Conservation (phyloP, 2,797 vertebrate genomes). For the Myotis myotis region DNA sequence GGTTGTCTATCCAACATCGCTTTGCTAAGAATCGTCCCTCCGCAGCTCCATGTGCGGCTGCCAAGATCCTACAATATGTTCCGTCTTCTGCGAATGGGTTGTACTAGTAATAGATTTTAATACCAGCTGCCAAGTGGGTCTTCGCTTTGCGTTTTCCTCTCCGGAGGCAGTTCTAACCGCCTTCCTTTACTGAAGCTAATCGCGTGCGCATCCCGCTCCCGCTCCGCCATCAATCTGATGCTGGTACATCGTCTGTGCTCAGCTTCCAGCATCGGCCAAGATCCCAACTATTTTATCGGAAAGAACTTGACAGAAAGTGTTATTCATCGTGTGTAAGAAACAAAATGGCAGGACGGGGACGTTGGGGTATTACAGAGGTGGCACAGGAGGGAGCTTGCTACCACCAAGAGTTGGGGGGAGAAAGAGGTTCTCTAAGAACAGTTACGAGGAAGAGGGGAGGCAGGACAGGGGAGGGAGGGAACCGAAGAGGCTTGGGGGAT, state of each 20-base stretch:
- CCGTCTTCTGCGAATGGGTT: background rate
- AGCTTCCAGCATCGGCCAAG: background rate
- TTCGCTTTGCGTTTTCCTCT: slow-evolving; percentile 13
- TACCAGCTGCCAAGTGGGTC: slow-evolving; percentile 41
- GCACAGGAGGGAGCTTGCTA: background rate
- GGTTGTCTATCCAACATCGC: background rate
- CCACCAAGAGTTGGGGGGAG: background rate
- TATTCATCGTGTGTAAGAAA: background rate
- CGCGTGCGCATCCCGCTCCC: background rate
- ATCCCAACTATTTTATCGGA: background rate
- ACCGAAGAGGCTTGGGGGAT: background rate
- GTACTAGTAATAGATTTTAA: background rate
- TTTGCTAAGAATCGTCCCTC: slow-evolving; percentile 23
- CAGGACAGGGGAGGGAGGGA: background rate
- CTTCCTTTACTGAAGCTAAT: slow-evolving; percentile 42
- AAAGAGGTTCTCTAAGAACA: background rate
- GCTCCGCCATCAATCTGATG: background rate
- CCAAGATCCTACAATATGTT: slow-evolving; percentile 26
- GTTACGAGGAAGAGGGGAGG: background rate
- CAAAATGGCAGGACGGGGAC: background rate
- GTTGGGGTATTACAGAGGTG: background rate
- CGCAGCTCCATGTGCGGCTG: background rate
- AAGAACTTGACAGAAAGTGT: background rate
- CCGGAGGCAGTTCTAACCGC: slow-evolving; percentile 29
- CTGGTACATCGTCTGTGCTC: slow-evolving; percentile 6